phyloP scores from a whole-genome alignment of 1,140 invertebrate genomes.

The Drosophila parvula region DNA sequence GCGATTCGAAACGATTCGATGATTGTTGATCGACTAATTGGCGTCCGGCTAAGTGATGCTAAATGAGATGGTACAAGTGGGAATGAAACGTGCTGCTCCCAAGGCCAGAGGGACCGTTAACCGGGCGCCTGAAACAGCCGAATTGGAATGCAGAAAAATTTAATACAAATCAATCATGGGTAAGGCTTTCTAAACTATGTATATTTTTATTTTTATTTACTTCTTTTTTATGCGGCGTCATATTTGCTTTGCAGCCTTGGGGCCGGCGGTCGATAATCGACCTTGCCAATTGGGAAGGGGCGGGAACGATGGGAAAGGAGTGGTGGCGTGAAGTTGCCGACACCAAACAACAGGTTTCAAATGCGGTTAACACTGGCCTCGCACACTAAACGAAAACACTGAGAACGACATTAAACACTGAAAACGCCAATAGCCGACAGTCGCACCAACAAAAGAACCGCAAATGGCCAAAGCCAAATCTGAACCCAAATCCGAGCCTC shows the following conservation, averaged over 20 bases:
- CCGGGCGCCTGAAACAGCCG: not conserved
- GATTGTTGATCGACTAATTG: constrained; percentile 43
- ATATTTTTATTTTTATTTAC: not conserved
- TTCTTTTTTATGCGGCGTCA: not conserved
- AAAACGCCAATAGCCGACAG: not conserved
- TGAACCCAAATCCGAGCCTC: constrained; percentile 15
- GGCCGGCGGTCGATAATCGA: constrained; percentile 34
- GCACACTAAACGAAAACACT: constrained; percentile 16
- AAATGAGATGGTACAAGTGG: not conserved
- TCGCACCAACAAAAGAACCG: constrained; percentile 49
- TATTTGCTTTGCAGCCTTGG: constrained; percentile 26
- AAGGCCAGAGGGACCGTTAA: constrained; percentile 1
- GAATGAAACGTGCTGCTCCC: constrained; percentile 1
- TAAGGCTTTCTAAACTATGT: constrained; percentile 41
- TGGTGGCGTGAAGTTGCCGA: constrained; percentile 12
- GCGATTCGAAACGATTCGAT: constrained; percentile 16
- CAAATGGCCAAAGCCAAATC: constrained; percentile 56
- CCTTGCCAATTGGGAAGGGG: constrained; percentile 35
- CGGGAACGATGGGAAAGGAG: constrained; percentile 10
- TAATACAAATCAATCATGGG: constrained; percentile 41
- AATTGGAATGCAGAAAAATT: not conserved
- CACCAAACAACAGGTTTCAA: constrained; percentile 45
- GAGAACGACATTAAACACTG: constrained; percentile 5
- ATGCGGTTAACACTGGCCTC: constrained; percentile 49
- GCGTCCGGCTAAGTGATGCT: constrained; percentile 8